Percentiles rank a stretch among this genome's conserved stretches.
Evolutionary conservation across 2,113 vertebrate species (phyloP).

Genomic region (Tursiops truncatus): DNA sequence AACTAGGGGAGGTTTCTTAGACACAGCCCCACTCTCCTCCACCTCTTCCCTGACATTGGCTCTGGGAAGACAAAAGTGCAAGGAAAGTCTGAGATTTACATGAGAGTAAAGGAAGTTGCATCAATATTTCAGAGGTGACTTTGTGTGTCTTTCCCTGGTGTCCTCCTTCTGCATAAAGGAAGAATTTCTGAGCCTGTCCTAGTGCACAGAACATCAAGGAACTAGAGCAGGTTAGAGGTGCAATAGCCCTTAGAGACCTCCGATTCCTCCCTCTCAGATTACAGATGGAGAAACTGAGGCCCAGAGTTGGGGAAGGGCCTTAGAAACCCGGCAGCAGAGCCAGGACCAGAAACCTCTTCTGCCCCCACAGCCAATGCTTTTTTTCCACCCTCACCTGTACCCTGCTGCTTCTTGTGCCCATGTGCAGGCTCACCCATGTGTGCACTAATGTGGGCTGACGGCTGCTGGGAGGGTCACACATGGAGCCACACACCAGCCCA

Average conservation of each 20-base stretch:
- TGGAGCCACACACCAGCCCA: conserved; percentile 60
- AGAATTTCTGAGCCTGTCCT: neutral
- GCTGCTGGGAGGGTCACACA: conserved; percentile 71
- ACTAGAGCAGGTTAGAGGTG: neutral
- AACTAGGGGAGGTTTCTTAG: neutral
- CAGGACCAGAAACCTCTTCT: neutral
- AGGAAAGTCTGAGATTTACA: neutral
- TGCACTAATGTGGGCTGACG: conserved; percentile 61
- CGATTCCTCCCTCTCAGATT: neutral
- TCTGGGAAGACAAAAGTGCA: neutral
- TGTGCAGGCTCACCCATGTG: conserved; percentile 42
- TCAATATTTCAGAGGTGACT: conserved; percentile 29
- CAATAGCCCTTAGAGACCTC: neutral
- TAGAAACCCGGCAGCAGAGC: neutral
- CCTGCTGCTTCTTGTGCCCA: conserved; percentile 31
- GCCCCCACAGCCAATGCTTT: neutral
- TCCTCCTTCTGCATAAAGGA: neutral
- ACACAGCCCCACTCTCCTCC: neutral
- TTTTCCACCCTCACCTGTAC: neutral
- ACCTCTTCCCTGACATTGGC: neutral
- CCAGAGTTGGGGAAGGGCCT: neutral
- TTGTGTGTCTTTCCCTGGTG: neutral
- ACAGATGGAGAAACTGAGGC: conserved; percentile 41
- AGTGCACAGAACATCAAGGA: neutral
- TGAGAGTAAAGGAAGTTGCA: neutral